Evolutionary conservation across 2,113 vertebrate species (phyloP).

Genomic region (Dicaeum eximium): DNA sequence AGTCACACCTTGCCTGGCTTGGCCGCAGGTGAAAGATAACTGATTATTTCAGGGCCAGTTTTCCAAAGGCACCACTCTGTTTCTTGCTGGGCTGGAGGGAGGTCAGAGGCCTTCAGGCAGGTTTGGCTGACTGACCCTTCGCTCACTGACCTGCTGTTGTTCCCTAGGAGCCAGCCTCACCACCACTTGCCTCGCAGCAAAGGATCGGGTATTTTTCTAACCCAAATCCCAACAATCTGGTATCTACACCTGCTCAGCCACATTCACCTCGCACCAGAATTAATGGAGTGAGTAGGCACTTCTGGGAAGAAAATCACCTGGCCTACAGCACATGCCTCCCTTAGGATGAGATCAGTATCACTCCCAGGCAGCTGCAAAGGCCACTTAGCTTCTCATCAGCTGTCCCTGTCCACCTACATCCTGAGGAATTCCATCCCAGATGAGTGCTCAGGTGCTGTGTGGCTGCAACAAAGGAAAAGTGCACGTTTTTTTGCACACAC

Average conservation of each 20-base stretch:
- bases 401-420: background rate
- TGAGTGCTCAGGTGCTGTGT: background rate
- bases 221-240: background rate
- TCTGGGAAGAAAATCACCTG: background rate
- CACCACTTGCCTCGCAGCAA: background rate
- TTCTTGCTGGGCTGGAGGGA: background rate
- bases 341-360: conserved; percentile 1
- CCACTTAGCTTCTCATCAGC: background rate
- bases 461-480: background rate
- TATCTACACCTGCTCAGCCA: conserved; percentile 25
- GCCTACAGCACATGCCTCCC: background rate
- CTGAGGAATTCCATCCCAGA: background rate
- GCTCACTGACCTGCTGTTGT: background rate
- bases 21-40: background rate
- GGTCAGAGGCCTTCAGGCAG: background rate
- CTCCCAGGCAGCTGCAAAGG: background rate
- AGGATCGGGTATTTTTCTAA: background rate
- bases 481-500: background rate
- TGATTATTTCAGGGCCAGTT: background rate
- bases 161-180: background rate
- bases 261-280: background rate
- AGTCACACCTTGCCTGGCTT: background rate
- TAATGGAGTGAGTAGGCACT: background rate
- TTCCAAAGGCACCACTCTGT: background rate
- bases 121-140: background rate